Evolutionary conservation across 2,888 invertebrate genomes (phyloP), one percentile per base, ranked within the genome.

Genomic region (Megaustenia siamemsis): DNA sequence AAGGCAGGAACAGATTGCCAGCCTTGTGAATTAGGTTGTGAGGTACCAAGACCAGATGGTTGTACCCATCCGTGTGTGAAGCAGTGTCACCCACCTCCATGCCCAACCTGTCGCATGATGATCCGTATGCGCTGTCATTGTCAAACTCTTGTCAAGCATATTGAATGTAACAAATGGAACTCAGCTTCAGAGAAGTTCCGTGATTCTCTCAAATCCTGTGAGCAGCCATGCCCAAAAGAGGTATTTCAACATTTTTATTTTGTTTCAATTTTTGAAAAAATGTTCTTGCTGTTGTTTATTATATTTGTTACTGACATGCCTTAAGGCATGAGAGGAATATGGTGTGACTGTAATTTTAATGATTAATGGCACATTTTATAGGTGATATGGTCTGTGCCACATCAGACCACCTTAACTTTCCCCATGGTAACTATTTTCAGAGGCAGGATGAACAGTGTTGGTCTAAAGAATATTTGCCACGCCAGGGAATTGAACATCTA

Each of bases 181-280:
- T 93, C 94, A 2, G 94, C 95, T 24, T 87, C 88, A 24, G 89
- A 91, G 60, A 87, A 88, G 28, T 93, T 95, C 75, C 94, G 95
- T 93, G 87, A 94, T 93, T 86, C 93, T 93, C 87, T 95, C 85
- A 92, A 93, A 84, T 95, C 95, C 83, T 98, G 98, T 93, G 96
- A 96, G 63, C 97, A 97, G 93, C 97, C 97, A 87, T 98, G 98
- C 92, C 96, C 97, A 0, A 97, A 96, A 94, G 96, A 95, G 94
- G 97, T 97, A 93, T n/a, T n/a, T n/a, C n/a, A 66, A 40, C 28
- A 82, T 8, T 63, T 78, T 78, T 32, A 21, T 68, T 60, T 63
- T n/a, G n/a, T 45, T 5, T 73, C 73, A n/a, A n/a, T n/a, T n/a
- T n/a, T n/a, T n/a, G n/a, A n/a, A n/a, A n/a, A n/a, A n/a, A n/a